Percentiles rank a stretch among this genome's conserved stretches.
These are phyloP conservation scores for Okapia johnstoni DNA, from an alignment of 2,113 vertebrate genomes.

Conservation along the genomic window DNA sequence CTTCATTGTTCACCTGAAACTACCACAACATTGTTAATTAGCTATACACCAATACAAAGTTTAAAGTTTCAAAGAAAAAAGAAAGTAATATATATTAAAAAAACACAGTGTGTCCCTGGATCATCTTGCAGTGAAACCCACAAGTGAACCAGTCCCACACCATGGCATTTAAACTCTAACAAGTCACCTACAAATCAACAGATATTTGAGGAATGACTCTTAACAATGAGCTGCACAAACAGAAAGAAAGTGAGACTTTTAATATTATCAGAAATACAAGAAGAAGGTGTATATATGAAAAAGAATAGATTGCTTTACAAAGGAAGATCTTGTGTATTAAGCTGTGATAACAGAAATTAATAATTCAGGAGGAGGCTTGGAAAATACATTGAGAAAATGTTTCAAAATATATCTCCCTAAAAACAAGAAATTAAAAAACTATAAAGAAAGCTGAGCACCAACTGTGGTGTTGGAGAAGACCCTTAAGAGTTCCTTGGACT, in stretches of 20 bases:
- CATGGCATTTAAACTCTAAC: background rate
- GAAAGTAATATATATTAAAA: too few species aligned
- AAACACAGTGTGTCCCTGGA: background rate
- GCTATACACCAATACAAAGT: too few species aligned
- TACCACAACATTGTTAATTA: too few species aligned
- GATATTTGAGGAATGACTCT: background rate
- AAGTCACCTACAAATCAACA: background rate
- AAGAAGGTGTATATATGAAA: background rate
- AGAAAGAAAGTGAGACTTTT: background rate
- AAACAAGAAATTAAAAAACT: background rate
- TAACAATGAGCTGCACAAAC: background rate
- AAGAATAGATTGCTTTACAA: background rate
- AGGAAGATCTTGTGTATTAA: background rate
- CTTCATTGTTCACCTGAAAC: too few species aligned
- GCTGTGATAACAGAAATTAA: background rate
- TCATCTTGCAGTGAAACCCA: background rate
- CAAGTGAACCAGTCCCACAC: background rate
- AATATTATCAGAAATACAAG: background rate
- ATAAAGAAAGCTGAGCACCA: background rate
- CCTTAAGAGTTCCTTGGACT: background rate
- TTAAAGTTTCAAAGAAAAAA: too few species aligned
- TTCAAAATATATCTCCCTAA: background rate
- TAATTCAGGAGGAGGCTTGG: background rate
- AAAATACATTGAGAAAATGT: constrained; percentile 12
- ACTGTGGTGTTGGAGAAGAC: background rate